Evolutionary conservation across 2,888 invertebrate species (phyloP).

Genomic region (Philereme vetulata): DNA sequence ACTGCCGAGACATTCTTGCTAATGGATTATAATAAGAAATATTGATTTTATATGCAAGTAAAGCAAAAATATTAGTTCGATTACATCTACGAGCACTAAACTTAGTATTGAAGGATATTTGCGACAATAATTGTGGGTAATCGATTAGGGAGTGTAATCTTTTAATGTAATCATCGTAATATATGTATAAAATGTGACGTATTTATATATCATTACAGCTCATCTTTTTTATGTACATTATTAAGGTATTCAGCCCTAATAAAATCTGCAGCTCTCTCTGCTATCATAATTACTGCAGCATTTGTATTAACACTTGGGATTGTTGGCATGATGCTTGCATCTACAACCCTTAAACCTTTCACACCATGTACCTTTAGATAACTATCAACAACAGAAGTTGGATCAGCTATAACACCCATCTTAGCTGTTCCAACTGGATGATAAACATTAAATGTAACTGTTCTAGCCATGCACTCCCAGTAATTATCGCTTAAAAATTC

Average conservation of each 20-base stretch:
- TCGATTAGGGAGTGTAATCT: no score
- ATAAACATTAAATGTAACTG: constrained; percentile 71
- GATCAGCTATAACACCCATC: constrained; percentile 63
- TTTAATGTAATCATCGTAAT: no score
- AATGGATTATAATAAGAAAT: no score
- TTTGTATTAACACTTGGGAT: constrained; percentile 74
- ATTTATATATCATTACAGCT: constrained; percentile 48
- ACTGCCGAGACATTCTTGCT: no score
- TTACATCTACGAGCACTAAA: no score
- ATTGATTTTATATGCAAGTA: no score
- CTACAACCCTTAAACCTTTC: constrained; percentile 62
- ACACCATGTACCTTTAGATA: constrained; percentile 61
- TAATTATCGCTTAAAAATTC: constrained; percentile 63
- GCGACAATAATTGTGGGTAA: no score
- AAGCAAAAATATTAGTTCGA: no score
- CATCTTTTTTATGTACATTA: constrained; percentile 49
- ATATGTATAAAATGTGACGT: not conserved
- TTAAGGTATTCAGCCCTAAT: constrained; percentile 61
- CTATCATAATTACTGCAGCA: constrained; percentile 75
- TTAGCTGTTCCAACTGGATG: constrained; percentile 76
- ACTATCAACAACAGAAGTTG: constrained; percentile 62
- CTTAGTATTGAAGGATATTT: no score
- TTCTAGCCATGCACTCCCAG: constrained; percentile 75
- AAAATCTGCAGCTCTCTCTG: constrained; percentile 72
- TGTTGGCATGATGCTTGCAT: constrained; percentile 75